A percentile compares a stretch with the other conserved stretches of the same genome.
These are phyloP conservation scores for Cylas formicarius DNA, from an alignment of 1,140 invertebrate species.

Conservation along the genomic window DNA sequence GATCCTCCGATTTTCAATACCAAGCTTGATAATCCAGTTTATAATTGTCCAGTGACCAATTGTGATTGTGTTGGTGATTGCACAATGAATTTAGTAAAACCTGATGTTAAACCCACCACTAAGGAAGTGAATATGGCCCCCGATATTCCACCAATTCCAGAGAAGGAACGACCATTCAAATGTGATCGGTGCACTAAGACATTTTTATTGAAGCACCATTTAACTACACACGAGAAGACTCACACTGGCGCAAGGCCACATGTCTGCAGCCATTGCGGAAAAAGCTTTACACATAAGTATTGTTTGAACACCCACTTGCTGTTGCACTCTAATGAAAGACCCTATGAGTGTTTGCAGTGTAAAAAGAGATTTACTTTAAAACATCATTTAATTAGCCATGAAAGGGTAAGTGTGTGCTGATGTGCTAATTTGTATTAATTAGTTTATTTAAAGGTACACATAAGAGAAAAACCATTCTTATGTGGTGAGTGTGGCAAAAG, in stretches of 20 bases:
- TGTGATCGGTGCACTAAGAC: slow-evolving; percentile 48
- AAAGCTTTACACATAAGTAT: slow-evolving; percentile 78
- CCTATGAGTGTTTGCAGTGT: slow-evolving; percentile 76
- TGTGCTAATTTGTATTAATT: slow-evolving; percentile 3
- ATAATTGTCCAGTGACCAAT: too few species aligned
- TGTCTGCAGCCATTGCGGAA: slow-evolving; percentile 76
- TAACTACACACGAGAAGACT: slow-evolving; percentile 70
- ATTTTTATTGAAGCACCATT: slow-evolving; percentile 73
- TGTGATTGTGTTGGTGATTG: too few species aligned
- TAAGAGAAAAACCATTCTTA: slow-evolving; percentile 70
- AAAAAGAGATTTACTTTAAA: slow-evolving; percentile 81
- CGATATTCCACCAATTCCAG: too few species aligned
- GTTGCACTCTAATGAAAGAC: slow-evolving; percentile 71
- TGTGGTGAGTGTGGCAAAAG: slow-evolving; percentile 73
- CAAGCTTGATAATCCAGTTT: background rate
- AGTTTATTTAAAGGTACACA: slow-evolving; percentile 48
- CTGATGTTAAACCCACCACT: too few species aligned
- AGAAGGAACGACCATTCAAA: slow-evolving; percentile 20
- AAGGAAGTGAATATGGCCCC: too few species aligned
- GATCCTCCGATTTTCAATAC: slow-evolving; percentile 16
- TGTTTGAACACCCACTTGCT: slow-evolving; percentile 74
- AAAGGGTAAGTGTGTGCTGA: slow-evolving; percentile 47
- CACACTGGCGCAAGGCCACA: slow-evolving; percentile 76
- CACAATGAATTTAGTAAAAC: too few species aligned
- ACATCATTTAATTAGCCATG: slow-evolving; percentile 70